Evolutionary conservation across 2,888 invertebrate species (phyloP), one percentile per base, ranked within the genome.

Genomic region (Protonemura montana): DNA sequence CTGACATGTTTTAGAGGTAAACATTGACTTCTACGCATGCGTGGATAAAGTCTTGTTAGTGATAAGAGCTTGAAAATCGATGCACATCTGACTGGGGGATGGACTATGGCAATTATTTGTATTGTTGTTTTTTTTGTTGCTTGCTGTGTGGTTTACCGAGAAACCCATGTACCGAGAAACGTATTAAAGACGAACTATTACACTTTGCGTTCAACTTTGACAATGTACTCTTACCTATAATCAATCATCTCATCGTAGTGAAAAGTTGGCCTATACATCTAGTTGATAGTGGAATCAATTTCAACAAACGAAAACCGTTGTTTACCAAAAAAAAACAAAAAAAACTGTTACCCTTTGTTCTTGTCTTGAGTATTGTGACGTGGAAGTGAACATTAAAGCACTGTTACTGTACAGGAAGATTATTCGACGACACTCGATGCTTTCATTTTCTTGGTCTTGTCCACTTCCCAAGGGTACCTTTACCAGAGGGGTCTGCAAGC

Each of bases 361-460:
- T 59, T 59, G 59, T 59, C 59, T 59, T 59, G 59, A 21, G 21
- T 59, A 59, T 59, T 59, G 59, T 59, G 59, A 59, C 1, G 59
- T 59, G 59, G 59, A 59, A 59, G 16, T 59, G 59, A 59, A 59
- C 59, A 59, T 59, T 59, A 59, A 59, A 59, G 21, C 21, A 59
- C 59, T 59, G 59, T 59, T 59, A 59, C 59, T 59, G 59, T 59
- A 59, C 16, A 59, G 59, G 59, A 59, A 59, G 59, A 59, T 59
- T 59, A 59, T 59, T 59, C 13, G 59, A 59, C 21, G 7, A 21
- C 21, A 21, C 16, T 59, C 21, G 59, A 59, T 21, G 13, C 35
- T 35, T 59, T 59, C 59, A 59, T 59, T 59, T 10, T 59, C 1
- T 13, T 59, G 13, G 59, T 35, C 59, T 59, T 59, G 13, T 21